Conservation (phyloP, 2,888 invertebrate genomes). For the Drosophila paramelanica region DNA sequence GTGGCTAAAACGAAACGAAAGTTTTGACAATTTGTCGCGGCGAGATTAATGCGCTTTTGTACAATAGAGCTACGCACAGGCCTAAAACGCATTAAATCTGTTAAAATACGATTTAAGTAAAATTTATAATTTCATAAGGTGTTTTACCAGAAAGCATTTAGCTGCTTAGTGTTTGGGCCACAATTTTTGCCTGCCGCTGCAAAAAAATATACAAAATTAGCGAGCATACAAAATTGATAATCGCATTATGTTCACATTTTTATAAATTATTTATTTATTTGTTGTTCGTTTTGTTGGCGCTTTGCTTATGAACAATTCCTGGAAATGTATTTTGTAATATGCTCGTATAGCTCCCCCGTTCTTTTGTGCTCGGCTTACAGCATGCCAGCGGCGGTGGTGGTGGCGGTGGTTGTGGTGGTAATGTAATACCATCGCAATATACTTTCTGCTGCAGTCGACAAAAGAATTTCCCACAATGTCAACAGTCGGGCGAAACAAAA, state of each 20-base stretch:
- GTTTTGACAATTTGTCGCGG: slow-evolving; percentile 44
- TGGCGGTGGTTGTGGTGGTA: slow-evolving; percentile 37
- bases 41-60: slow-evolving; percentile 29
- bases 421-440: slow-evolving; percentile 56
- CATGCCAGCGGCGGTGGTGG: slow-evolving; percentile 10
- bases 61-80: slow-evolving; percentile 6
- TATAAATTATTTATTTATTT: slow-evolving; percentile 2
- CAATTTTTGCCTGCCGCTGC: slow-evolving; percentile 48
- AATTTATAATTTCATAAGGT: slow-evolving; percentile 13
- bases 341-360: slow-evolving; percentile 25
- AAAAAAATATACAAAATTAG: slow-evolving; percentile 36
- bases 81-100: background rate
- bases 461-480: slow-evolving; percentile 78
- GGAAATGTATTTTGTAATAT: slow-evolving; percentile 73
- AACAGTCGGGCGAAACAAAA: slow-evolving; percentile 48
- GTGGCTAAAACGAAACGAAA: slow-evolving; percentile 40
- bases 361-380: slow-evolving; percentile 62
- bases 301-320: slow-evolving; percentile 37
- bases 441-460: slow-evolving; percentile 73
- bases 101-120: slow-evolving; percentile 7
- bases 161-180: slow-evolving; percentile 7
- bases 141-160: slow-evolving; percentile 11
- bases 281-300: slow-evolving; percentile 6
- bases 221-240: slow-evolving; percentile 51
- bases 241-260: slow-evolving; percentile 47